phyloP scores from a whole-genome alignment of 2,113 vertebrate genomes.

The Apodemus sylvaticus region DNA sequence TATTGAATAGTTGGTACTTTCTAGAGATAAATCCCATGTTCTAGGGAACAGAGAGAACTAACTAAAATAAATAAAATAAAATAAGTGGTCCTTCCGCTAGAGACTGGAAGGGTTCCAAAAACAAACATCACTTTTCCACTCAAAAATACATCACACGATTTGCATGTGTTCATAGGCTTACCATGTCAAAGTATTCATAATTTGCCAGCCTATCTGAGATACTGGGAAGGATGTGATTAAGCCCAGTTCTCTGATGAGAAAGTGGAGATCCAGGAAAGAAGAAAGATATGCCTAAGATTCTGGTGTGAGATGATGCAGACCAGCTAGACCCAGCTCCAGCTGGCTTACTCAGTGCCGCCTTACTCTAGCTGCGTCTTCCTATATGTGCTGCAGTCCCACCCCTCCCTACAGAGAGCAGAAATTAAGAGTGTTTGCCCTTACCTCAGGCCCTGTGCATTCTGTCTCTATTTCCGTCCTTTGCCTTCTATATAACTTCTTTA shows the following conservation, averaged over 20 bases:
- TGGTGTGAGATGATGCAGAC: neutral
- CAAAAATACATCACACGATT: neutral
- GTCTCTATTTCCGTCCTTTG: neutral
- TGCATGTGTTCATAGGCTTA: neutral
- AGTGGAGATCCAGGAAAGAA: neutral
- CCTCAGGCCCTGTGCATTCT: neutral
- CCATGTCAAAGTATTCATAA: neutral
- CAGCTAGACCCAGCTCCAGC: neutral
- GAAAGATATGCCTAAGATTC: neutral
- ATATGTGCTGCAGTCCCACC: neutral
- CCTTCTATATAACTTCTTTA: neutral
- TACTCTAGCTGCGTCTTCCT: neutral
- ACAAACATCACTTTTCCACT: neutral
- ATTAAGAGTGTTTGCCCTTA: neutral
- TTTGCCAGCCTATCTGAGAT: neutral
- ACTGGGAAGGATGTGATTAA: neutral
- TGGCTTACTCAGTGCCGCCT: neutral
- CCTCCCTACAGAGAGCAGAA: neutral
- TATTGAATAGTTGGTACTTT: neutral
- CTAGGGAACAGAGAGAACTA: neutral
- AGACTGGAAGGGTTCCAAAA: neutral
- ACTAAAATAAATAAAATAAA: constrained; percentile 7
- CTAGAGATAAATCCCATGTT: neutral
- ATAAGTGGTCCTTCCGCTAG: neutral
- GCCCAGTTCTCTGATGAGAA: neutral